Conservation (phyloP, 92 coral and sea anemone genomes). For the Porites cylindrica region DNA sequence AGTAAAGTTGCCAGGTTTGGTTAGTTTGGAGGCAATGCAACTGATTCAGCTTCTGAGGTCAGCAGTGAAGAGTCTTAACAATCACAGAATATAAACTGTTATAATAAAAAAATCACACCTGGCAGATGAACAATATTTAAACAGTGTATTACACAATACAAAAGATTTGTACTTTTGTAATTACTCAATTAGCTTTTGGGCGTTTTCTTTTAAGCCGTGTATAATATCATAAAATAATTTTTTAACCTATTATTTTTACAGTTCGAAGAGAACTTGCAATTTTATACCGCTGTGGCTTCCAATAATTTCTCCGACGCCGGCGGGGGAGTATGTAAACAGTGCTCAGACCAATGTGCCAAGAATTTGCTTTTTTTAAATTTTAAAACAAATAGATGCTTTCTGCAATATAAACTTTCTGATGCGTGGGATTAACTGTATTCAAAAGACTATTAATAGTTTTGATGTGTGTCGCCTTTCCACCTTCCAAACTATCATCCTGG, state of each 20-base stretch:
- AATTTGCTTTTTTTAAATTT: neutral
- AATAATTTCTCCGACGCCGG: neutral
- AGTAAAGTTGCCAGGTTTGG: neutral
- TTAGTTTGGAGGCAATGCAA: neutral
- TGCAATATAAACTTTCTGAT: neutral
- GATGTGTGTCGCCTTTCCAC: neutral
- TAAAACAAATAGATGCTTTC: neutral
- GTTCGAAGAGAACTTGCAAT: neutral
- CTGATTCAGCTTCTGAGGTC: neutral
- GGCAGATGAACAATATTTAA: too few relatives aligned
- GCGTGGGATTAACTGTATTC: neutral
- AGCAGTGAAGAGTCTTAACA: neutral
- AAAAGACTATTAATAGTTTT: neutral
- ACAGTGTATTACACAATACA: too few relatives aligned
- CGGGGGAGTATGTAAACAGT: slow-evolving; percentile 5
- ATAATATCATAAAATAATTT: too few relatives aligned
- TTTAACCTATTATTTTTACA: too few relatives aligned
- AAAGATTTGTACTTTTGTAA: too few relatives aligned
- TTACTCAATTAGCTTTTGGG: too few relatives aligned
- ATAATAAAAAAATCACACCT: too few relatives aligned
- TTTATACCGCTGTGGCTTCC: neutral
- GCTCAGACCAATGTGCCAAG: neutral
- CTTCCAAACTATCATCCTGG: neutral
- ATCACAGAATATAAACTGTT: too few relatives aligned
- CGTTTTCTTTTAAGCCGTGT: too few relatives aligned